Evolutionary conservation across 1,140 invertebrate genomes (phyloP).

Genomic region (Drosophila gunungcola): DNA sequence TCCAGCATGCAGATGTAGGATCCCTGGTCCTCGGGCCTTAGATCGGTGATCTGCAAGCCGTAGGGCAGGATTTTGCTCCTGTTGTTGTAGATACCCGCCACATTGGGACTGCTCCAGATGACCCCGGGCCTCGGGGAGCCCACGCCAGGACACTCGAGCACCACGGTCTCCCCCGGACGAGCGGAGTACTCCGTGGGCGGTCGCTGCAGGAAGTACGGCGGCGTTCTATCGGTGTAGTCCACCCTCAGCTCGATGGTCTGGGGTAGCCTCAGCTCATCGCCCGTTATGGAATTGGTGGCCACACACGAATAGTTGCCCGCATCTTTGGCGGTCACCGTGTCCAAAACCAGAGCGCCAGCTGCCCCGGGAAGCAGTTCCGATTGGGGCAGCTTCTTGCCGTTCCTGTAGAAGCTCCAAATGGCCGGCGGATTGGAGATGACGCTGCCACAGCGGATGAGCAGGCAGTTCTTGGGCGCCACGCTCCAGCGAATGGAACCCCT

Average conservation of each 20-base stretch:
- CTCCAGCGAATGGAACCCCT: conserved; percentile 66
- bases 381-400: conserved; percentile 74
- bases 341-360: conserved; percentile 86
- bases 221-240: conserved; percentile 69
- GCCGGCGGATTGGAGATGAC: conserved; percentile 77
- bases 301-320: conserved; percentile 87
- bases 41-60: conserved; percentile 88
- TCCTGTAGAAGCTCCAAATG: conserved; percentile 83
- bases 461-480: conserved; percentile 80
- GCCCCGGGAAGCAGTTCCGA: conserved; percentile 67
- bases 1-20: conserved; percentile 88
- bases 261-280: conserved; percentile 84
- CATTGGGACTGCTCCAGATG: conserved; percentile 86
- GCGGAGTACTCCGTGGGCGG: conserved; percentile 85
- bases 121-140: conserved; percentile 87
- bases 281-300: conserved; percentile 87
- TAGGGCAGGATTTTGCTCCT: conserved; percentile 84
- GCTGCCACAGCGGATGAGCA: conserved; percentile 75
- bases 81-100: conserved; percentile 84
- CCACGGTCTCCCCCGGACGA: conserved; percentile 86
- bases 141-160: conserved; percentile 88
- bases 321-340: conserved; percentile 86
- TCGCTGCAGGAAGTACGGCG: conserved; percentile 86
- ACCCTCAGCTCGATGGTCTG: conserved; percentile 85
- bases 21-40: conserved; percentile 88